A percentile compares a stretch with the other conserved stretches of the same genome.
Evolutionary conservation across 2,888 invertebrate genomes (phyloP).

Genomic region (Hecatera dysodea): DNA sequence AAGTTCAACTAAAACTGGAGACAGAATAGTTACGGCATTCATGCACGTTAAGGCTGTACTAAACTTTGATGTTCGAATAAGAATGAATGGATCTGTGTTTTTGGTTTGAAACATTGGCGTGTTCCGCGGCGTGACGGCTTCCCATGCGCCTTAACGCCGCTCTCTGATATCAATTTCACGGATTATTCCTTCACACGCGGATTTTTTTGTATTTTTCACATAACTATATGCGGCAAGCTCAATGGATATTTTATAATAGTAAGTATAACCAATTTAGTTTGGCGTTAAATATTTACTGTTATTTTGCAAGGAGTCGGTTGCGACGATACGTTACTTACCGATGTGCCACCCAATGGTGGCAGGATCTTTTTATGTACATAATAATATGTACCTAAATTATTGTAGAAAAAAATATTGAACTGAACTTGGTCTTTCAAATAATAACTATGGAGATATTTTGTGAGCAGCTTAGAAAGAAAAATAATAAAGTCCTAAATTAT

Average conservation of each 20-base stretch:
- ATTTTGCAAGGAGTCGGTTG: not conserved
- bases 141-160: constrained; percentile 40
- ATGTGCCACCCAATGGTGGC: no score
- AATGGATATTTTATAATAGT: not conserved
- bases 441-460: no score
- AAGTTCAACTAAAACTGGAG: not conserved
- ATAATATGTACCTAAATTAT: no score
- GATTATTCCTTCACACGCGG: constrained; percentile 64
- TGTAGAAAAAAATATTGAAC: no score
- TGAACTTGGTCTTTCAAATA: no score
- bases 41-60: constrained; percentile 9
- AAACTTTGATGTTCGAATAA: constrained; percentile 34
- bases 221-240: not conserved
- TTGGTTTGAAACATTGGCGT: constrained; percentile 53
- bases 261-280: not conserved
- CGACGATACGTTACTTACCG: no score
- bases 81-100: constrained; percentile 36
- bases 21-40: constrained; percentile 15
- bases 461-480: no score
- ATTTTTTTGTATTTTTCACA: constrained; percentile 45
- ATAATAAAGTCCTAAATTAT: no score
- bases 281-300: not conserved
- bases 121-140: constrained; percentile 41
- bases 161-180: constrained; percentile 63
- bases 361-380: not conserved